Conservation (phyloP, 2,888 invertebrate species). For the Amblyjoppa proteus region DNA sequence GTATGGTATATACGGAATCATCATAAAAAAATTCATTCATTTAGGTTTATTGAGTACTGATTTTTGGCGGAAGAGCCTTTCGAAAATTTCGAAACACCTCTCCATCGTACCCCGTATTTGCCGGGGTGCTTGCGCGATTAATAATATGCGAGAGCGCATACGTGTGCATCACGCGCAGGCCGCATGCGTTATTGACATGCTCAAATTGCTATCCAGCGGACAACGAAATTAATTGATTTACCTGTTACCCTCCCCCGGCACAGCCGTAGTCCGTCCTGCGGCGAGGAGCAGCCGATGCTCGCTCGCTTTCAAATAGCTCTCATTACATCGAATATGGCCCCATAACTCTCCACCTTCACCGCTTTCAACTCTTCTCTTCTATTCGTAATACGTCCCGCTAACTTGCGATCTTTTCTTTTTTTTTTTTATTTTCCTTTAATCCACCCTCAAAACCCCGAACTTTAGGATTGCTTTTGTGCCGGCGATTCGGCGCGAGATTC, state of each 20-base stretch:
- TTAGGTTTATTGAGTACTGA: too few relatives aligned
- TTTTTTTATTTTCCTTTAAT: conserved; percentile 36
- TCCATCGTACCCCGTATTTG: neutral
- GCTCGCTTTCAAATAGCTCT: conserved; percentile 37
- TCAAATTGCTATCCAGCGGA: conserved; percentile 20
- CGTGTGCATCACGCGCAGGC: conserved; percentile 1
- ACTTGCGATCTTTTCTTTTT: neutral
- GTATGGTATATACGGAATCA: too few relatives aligned
- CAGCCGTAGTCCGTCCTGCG: neutral
- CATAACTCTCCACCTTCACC: conserved; percentile 57
- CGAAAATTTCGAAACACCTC: neutral
- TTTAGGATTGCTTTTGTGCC: conserved; percentile 63
- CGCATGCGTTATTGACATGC: conserved; percentile 9
- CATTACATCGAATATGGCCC: conserved; percentile 55
- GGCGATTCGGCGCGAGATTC: conserved; percentile 64
- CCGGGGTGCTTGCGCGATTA: neutral
- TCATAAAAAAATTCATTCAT: too few relatives aligned
- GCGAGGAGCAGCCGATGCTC: neutral
- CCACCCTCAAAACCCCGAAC: conserved; percentile 47
- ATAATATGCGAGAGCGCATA: neutral
- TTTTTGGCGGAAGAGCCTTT: neutral
- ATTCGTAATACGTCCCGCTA: conserved; percentile 29
- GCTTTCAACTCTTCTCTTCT: conserved; percentile 2
- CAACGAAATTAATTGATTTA: conserved; percentile 15
- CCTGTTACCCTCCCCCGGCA: neutral